Base-by-base conservation (phyloP, 2,797 vertebrate species). In the Holocentrus rufus region DNA sequence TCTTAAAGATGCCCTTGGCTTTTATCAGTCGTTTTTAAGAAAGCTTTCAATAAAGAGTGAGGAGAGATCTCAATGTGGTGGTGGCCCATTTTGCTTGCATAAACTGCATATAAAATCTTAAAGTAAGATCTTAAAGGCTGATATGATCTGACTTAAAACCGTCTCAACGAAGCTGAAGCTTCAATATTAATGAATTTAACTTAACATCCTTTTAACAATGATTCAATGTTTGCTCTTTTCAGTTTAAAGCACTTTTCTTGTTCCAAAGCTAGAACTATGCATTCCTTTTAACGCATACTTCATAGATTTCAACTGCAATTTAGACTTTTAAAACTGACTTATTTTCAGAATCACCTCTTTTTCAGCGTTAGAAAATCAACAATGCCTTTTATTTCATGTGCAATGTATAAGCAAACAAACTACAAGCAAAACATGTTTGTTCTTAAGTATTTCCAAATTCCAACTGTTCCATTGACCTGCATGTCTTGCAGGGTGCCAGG, bases 51-150 rank as follows among this genome's bases (percentile, higher is more conserved):
- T 91, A 76, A 83, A 87, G 84, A 83, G 83, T 71, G 77, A 83
- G 81, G 80, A 83, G 89, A 76, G 82, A 86, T 83, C 76, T 77
- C 74, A 34, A 81, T 87, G 84, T 86, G 80, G 85, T 52, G 56
- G 72, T 82, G 84, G 85, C 88, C 89, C 84, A 90, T 90, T 92
- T 91, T 91, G 90, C 86, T 90, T 92, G 79, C 84, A 92, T 92
- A 92, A 92, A 92, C 91, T 91, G 90, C 89, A 93, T 92, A 91
- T 91, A 82, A 93, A 92, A 92, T 90, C 79, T 90, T 91, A 91
- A 89, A 92, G 60, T 83, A 73, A 80, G 84, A 87, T 84, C 85
- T 91, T 87, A 85, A 91, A 90, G 72, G 85, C 81, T 85, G 86
- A 91, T 91, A 75, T 65, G 71, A 85, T 89, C 72, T 86, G 89